phyloP scores from a whole-genome alignment of 2,113 vertebrate species.

The Festucalex cinctus region DNA sequence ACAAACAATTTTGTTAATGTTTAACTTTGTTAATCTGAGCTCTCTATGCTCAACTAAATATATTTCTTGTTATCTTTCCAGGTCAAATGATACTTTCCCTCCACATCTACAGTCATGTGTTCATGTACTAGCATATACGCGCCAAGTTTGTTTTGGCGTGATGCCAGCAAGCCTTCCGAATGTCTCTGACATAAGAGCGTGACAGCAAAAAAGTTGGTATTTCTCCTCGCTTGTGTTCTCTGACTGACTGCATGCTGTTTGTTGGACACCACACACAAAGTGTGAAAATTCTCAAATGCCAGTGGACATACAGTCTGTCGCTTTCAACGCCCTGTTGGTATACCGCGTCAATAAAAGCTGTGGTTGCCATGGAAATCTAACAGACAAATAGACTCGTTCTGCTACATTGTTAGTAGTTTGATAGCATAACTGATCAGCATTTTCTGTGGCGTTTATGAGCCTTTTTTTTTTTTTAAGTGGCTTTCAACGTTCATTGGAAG shows the following conservation, averaged over 20 bases:
- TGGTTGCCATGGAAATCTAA: constrained; percentile 58
- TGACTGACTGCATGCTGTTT: constrained; percentile 28
- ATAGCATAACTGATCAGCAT: constrained; percentile 8
- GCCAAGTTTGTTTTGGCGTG: constrained; percentile 37
- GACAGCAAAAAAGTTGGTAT: constrained; percentile 16
- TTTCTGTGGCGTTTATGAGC: constrained; percentile 1
- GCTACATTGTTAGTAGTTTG: constrained; percentile 14
- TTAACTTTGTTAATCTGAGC: neutral
- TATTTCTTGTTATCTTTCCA: neutral
- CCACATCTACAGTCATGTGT: constrained; percentile 23
- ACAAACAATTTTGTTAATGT: neutral
- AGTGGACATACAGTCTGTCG: constrained; percentile 43
- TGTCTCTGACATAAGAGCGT: constrained; percentile 29
- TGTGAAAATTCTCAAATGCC: constrained; percentile 45
- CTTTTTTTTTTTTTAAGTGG: constrained; percentile 4
- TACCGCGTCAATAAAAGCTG: constrained; percentile 48
- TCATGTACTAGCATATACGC: constrained; percentile 15
- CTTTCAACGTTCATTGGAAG: neutral
- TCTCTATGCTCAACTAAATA: neutral
- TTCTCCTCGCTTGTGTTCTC: constrained; percentile 12
- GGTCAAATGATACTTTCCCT: neutral
- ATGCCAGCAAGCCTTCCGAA: constrained; percentile 40
- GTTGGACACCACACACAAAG: constrained; percentile 4
- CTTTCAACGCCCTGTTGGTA: constrained; percentile 46
- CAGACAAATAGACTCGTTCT: constrained; percentile 30